phyloP scores from a whole-genome alignment of 2,113 vertebrate genomes.

The Peucedramus taeniatus region DNA sequence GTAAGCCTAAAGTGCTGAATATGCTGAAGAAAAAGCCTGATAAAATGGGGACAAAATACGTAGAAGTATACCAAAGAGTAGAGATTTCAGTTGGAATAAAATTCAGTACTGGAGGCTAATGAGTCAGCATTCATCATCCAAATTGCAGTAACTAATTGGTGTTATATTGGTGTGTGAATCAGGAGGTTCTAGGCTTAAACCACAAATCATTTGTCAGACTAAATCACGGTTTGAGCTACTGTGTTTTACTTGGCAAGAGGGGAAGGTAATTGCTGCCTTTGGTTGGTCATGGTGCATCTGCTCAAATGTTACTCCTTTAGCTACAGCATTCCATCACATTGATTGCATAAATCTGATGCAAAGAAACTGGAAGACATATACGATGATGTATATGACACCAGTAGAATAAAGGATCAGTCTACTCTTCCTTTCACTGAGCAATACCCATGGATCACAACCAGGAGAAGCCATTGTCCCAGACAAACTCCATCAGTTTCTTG shows the following conservation, averaged over 20 bases:
- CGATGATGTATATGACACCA: background rate
- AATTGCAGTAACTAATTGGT: background rate
- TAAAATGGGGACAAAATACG: background rate
- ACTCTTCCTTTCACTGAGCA: background rate
- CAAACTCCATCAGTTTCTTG: conserved; percentile 71
- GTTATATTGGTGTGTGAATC: background rate
- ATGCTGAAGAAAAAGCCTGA: background rate
- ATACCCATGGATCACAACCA: conserved; percentile 25
- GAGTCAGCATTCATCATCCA: background rate
- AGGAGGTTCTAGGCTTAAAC: background rate
- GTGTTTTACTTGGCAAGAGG: conserved; percentile 3
- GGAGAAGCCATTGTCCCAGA: conserved; percentile 70
- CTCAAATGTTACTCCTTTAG: background rate
- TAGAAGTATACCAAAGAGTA: background rate
- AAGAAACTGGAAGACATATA: background rate
- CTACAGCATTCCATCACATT: background rate
- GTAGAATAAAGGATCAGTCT: background rate
- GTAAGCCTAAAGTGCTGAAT: background rate
- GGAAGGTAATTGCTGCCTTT: background rate
- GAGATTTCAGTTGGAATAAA: background rate
- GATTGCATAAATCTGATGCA: background rate
- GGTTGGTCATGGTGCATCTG: background rate
- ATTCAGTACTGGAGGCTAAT: background rate
- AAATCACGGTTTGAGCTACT: background rate
- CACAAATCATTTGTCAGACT: conserved; percentile 24